Evolutionary conservation across 2,113 vertebrate species (phyloP).

Genomic region (Glareola pratincola): DNA sequence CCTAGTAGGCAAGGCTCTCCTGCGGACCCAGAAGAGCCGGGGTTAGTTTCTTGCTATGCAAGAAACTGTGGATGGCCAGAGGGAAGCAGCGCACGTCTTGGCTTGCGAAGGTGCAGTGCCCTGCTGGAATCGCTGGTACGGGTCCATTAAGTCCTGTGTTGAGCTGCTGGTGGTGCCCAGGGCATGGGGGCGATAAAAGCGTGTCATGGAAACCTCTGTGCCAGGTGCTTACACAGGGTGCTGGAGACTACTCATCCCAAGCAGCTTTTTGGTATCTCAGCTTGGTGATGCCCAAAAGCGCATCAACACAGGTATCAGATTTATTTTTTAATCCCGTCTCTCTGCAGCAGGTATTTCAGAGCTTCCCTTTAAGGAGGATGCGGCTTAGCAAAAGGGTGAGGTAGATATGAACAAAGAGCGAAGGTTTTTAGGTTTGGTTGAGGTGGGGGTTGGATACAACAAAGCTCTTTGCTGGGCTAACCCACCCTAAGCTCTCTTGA

Average conservation of each 20-base stretch:
- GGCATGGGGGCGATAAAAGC: background rate
- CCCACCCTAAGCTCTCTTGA: background rate
- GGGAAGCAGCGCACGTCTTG: background rate
- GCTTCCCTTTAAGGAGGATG: background rate
- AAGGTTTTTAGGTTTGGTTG: background rate
- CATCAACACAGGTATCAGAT: background rate
- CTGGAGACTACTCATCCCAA: background rate
- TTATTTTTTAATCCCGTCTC: background rate
- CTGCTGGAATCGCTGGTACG: background rate
- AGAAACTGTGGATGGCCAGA: rapidly evolving
- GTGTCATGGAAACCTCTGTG: background rate
- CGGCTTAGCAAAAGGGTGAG: background rate
- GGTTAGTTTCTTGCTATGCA: background rate
- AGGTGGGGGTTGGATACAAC: background rate
- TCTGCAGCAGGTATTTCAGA: background rate
- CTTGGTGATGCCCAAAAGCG: rapidly evolving
- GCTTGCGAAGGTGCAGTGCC: background rate
- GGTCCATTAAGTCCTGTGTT: no score
- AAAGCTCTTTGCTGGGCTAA: background rate
- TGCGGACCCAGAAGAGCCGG: background rate
- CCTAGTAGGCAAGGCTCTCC: background rate
- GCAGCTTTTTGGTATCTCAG: background rate
- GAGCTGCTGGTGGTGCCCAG: background rate
- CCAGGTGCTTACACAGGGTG: background rate
- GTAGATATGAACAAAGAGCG: background rate